Conservation (phyloP, 2,113 vertebrate species). For the Ceyx melanurus region DNA sequence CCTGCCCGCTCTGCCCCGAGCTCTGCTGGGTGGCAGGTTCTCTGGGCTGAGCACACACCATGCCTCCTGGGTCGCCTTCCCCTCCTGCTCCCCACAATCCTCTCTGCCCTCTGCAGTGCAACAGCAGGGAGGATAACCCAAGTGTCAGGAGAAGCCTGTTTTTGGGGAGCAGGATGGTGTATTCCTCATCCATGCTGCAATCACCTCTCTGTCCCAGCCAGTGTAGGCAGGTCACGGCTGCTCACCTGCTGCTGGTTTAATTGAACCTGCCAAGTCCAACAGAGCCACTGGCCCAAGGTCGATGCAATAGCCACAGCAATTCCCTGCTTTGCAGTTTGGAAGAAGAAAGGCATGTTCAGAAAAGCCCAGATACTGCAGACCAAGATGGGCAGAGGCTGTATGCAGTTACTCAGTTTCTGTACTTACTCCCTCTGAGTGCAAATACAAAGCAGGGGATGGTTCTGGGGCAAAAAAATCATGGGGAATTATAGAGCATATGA, state of each 20-base stretch:
- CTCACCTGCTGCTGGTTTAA: background rate
- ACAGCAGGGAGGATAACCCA: accelerated
- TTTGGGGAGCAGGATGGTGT: accelerated
- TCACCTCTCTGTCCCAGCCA: accelerated
- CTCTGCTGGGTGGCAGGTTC: background rate
- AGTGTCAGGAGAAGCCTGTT: background rate
- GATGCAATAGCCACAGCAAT: background rate
- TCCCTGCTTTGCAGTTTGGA: background rate
- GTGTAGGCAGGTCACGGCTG: background rate
- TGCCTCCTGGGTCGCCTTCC: background rate
- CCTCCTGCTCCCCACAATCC: background rate
- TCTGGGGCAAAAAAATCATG: background rate
- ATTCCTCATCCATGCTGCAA: background rate
- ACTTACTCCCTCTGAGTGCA: background rate
- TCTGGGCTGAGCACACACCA: background rate
- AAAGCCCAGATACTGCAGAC: background rate
- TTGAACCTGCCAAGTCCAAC: background rate
- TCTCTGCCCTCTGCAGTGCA: accelerated
- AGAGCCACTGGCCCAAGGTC: background rate
- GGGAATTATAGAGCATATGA: accelerated
- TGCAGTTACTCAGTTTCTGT: background rate
- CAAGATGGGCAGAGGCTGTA: background rate
- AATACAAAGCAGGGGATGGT: background rate
- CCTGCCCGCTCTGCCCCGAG: background rate
- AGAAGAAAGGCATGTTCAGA: background rate